Percentiles rank a stretch among this genome's conserved stretches.
These are phyloP conservation scores for Trichechus manatus DNA, from an alignment of 2,113 vertebrate genomes.

Conservation along the genomic window DNA sequence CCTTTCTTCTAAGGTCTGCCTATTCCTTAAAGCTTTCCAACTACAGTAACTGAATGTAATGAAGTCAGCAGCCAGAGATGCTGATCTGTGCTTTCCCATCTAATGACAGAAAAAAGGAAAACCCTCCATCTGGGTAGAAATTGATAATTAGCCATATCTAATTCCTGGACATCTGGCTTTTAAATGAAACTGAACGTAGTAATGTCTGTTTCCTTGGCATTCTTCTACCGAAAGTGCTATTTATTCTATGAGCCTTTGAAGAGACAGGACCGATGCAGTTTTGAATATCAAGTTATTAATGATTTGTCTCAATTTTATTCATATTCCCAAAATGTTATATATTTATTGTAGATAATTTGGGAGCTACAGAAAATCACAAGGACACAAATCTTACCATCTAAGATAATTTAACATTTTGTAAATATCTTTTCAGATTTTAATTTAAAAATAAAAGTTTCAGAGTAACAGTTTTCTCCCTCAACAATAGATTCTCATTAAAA, in stretches of 20 bases:
- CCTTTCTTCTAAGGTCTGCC: slow-evolving; percentile 19
- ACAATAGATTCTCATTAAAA: neutral
- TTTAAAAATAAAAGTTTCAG: slow-evolving; percentile 54
- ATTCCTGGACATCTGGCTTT: slow-evolving; percentile 77
- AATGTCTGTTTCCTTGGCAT: slow-evolving; percentile 60
- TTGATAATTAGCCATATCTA: slow-evolving; percentile 72
- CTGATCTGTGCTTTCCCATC: slow-evolving; percentile 53
- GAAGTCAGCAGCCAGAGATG: slow-evolving; percentile 46
- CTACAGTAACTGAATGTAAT: slow-evolving; percentile 13
- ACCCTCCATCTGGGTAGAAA: slow-evolving; percentile 72
- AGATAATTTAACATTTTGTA: slow-evolving; percentile 41
- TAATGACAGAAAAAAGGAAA: slow-evolving; percentile 62
- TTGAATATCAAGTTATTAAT: slow-evolving; percentile 49
- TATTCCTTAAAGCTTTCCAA: slow-evolving; percentile 57
- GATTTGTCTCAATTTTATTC: slow-evolving; percentile 37
- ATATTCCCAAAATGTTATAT: neutral
- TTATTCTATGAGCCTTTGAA: slow-evolving; percentile 64
- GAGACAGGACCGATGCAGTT: neutral
- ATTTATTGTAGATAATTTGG: slow-evolving; percentile 41
- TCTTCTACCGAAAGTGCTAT: slow-evolving; percentile 55
- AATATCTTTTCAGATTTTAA: slow-evolving; percentile 27
- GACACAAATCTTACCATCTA: neutral
- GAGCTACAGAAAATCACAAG: slow-evolving; percentile 42
- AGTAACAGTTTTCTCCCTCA: slow-evolving; percentile 28
- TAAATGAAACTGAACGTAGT: slow-evolving; percentile 63